Evolutionary conservation across 2,113 vertebrate species (phyloP), one percentile per base, ranked within the genome.

Genomic region (Oryzias woworae): DNA sequence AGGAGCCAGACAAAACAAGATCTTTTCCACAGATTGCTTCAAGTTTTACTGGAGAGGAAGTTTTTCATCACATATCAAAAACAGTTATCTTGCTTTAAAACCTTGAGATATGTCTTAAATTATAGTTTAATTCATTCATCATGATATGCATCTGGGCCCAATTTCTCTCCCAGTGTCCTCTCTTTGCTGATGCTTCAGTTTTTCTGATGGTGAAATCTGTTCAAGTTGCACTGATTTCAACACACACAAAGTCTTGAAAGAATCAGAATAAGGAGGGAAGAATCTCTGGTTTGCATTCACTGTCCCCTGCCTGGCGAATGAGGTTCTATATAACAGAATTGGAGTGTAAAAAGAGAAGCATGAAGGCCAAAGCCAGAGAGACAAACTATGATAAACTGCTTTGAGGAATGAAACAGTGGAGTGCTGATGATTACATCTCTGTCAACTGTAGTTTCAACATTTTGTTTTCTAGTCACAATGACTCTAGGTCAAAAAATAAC

Each of bases 331-430:
- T 83, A 54, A 63, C 16, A 41, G 36, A 67, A 75, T 41, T 3
- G 6, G 17, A 70, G 65, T 70, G 49, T 69, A 18, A 43, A 73
- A 68, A 65, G 49, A 71, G 62, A 20, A 44, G 54, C 68, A 41
- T 63, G 55, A 66, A 70, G 76, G 67, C 57, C 53, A 26, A 52
- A 6, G 53, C 63, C 1, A 7, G 50, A 48, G 68, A 85, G 73
- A 82, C 75, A 83, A 66, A 53, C 57, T 62, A 46, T 23, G 28
- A 66, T 77, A 65, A 83, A 83, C 65, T 73, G 48, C 61, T 85
- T 80, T 82, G 71, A 74, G 74, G 64, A 78, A 80, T 57, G 78
- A 69, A 71, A 77, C 58, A 62, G 66, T 67, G 23, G 46, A 70
- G 66, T 57, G n/a, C 70, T 70, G 69, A 77, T 69, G 71, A 76